Base-by-base conservation (phyloP, 1,140 invertebrate genomes). In the Diorhabda sublineata region DNA sequence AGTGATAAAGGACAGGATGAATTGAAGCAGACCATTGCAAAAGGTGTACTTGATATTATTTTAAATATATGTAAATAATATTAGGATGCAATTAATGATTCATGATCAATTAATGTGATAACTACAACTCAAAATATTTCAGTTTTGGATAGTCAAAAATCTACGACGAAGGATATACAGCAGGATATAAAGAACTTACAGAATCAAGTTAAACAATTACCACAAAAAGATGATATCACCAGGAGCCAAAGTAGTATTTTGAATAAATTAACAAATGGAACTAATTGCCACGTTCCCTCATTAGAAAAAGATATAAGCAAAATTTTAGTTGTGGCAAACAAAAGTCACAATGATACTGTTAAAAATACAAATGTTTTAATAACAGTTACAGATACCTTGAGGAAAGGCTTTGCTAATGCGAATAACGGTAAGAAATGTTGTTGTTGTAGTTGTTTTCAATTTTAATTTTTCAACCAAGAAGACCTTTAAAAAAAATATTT, bases 401-500 rank as follows among this genome's bases (percentile, higher is more conserved):
- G 84, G 67, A 80, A 79, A n/a, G 84, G 86, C 70, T 82, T 89
- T 61, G 83, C 85, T 4, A 80, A 81, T 63, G 88, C 47, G 2
- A 52, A 52, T 52, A 3, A 52, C 0, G 47, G 47, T 52, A 52
- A 52, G 47, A 3, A 52, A 26, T 26, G 26, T 26, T 26, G 26
- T 11, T 11, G 11, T 11, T 11, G 11, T 26, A 26, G 26, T 26
- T 26, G 26, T 26, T 26, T 26, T 26, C 26, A 1, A 26, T 26
- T 26, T 26, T 26, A 26, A 26, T 26, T 26, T 26, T 26, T 11
- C 11, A 11, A 11, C 11, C 11, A 11, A 11, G 11, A 11, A 11
- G 11, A 11, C 26, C 26, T 26, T 26, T 26, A 26, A 26, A 26
- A 26, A 26, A 26, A 26, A 26, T 26, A 26, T 26, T 26, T 26